phyloP scores from a whole-genome alignment of 1,140 invertebrate species.

The Anoplolepis gracilipes region DNA sequence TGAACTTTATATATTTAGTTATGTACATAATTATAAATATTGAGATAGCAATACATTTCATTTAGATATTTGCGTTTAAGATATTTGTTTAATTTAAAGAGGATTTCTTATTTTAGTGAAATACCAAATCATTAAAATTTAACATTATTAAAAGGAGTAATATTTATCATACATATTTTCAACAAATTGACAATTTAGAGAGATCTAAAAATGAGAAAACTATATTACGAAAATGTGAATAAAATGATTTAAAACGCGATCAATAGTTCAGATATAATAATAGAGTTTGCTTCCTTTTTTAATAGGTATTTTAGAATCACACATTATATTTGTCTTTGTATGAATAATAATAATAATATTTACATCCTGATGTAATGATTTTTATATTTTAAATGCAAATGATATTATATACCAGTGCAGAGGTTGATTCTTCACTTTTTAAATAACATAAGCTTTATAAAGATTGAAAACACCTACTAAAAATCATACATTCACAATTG shows the following conservation, averaged over 20 bases:
- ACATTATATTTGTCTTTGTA: conserved; percentile 63
- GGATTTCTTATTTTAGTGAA: conserved; percentile 53
- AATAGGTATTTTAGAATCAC: conserved; percentile 50
- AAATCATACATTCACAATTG: conserved; percentile 59
- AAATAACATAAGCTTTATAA: conserved; percentile 64
- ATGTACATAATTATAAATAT: conserved; percentile 40
- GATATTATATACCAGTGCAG: conserved; percentile 54
- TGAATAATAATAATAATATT: conserved; percentile 64
- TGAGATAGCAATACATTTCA: neutral
- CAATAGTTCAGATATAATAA: conserved; percentile 68
- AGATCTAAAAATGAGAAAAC: conserved; percentile 46
- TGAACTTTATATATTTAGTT: conserved; percentile 3
- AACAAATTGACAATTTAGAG: conserved; percentile 16
- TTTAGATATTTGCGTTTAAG: neutral
- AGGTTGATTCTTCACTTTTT: conserved; percentile 59
- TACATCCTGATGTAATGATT: conserved; percentile 63
- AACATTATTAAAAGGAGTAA: conserved; percentile 31
- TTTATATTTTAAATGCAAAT: conserved; percentile 73
- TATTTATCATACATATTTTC: conserved; percentile 13
- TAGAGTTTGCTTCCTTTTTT: conserved; percentile 46
- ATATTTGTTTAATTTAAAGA: conserved; percentile 30
- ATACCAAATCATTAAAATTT: conserved; percentile 47
- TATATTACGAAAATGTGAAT: conserved; percentile 58
- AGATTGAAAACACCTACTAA: conserved; percentile 57
- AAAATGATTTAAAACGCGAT: conserved; percentile 66